Evolutionary conservation across 2,797 vertebrate species (phyloP).

Genomic region (Hirundo rustica): DNA sequence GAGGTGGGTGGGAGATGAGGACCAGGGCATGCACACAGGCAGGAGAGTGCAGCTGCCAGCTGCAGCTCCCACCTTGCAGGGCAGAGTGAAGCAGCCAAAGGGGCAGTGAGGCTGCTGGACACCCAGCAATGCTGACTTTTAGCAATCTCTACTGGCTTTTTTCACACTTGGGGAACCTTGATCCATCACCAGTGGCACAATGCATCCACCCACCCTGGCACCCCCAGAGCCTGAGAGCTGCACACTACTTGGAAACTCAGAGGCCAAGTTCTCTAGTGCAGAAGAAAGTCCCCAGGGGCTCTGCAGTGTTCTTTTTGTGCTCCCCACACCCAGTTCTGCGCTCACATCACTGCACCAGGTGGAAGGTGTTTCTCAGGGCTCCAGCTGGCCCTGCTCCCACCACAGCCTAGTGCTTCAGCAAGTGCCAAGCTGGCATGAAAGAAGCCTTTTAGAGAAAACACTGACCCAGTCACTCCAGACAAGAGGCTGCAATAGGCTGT

Average conservation of each 20-base stretch:
- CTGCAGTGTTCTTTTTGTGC: neutral
- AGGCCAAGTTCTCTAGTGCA: neutral
- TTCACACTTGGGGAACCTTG: neutral
- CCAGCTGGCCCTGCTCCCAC: neutral
- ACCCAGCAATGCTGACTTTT: neutral
- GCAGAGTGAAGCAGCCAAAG: neutral
- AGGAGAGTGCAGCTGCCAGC: neutral
- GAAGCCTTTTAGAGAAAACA: constrained; percentile 8
- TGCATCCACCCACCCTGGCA: neutral
- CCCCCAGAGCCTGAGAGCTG: neutral
- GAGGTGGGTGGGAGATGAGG: neutral
- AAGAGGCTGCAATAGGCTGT: neutral
- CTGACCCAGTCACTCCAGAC: neutral
- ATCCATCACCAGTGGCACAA: neutral
- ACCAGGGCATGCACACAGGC: neutral
- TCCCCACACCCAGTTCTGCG: neutral
- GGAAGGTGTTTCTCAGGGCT: neutral
- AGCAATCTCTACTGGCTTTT: neutral
- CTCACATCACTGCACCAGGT: neutral
- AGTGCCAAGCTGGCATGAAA: neutral
- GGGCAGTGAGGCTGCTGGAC: neutral
- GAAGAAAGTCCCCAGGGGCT: neutral
- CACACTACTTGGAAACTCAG: neutral
- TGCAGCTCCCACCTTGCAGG: neutral
- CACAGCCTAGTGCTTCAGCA: neutral